Evolutionary conservation across 2,113 vertebrate species (phyloP).

Genomic region (Scytalopus superciliaris): DNA sequence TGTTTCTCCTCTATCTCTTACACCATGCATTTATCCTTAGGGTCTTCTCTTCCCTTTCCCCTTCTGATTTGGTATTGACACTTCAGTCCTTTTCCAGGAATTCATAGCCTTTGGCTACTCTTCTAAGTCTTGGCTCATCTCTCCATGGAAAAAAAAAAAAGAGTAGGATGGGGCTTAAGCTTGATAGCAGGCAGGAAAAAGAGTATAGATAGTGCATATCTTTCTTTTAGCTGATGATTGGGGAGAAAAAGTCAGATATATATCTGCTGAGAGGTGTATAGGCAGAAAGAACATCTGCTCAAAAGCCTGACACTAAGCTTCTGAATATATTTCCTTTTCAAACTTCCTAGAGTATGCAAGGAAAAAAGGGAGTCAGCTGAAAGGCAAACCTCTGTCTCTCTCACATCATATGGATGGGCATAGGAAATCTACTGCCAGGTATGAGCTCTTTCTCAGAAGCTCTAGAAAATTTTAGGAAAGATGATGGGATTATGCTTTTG

Average conservation of each 20-base stretch:
- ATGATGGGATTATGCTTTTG: not conserved
- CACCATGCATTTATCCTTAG: not conserved
- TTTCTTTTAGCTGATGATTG: conserved; percentile 1
- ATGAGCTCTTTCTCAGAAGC: not conserved
- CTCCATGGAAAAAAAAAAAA: not conserved
- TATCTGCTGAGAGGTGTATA: not conserved
- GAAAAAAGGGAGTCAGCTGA: not conserved
- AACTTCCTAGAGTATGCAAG: not conserved
- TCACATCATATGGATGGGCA: not conserved
- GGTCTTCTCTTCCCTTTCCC: not conserved
- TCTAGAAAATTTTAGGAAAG: not conserved
- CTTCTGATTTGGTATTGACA: not conserved
- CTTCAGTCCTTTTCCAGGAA: not conserved
- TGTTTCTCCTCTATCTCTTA: not conserved
- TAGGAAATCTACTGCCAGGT: not conserved
- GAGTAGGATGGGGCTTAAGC: not conserved
- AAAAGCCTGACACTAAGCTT: conserved; percentile 7
- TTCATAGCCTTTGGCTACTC: not conserved
- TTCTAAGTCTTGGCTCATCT: not conserved
- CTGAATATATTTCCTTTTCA: not conserved
- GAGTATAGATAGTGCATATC: not conserved
- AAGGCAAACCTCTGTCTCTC: not conserved
- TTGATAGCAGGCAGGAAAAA: not conserved
- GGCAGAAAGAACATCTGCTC: conserved; percentile 9
- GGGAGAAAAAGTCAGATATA: not conserved